Evolutionary conservation across 2,797 vertebrate species (phyloP), one percentile per base, ranked within the genome.

Genomic region (Eutrigla gurnardus): DNA sequence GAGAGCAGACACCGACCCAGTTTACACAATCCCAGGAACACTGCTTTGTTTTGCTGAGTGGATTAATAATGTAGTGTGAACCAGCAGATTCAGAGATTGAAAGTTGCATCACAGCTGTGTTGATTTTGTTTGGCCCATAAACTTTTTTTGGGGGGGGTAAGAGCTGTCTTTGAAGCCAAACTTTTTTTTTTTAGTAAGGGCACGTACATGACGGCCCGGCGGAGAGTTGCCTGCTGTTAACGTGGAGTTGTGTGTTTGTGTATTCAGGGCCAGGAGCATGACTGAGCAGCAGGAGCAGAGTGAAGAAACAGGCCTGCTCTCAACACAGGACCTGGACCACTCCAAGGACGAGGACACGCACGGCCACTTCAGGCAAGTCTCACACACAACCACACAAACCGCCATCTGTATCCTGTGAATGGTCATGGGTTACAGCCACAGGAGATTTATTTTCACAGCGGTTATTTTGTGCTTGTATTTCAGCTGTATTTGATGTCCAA

Each of bases 291-390:
- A 89, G 89, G 93, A 94, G 72, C 92, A 80, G 66, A 84, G 71
- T 25, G 92, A 94, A 78, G 92, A 93, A 62, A 85, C 89, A 14
- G 91, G 92, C 86, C 88, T 91, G 83, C 67, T 91, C 84, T 45
- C 91, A 2, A 73, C 91, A 52, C 92, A 92, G 75, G 91, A 92
- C 84, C 90, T 88, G 88, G 93, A 94, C 10, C 78, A 91, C 68
- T 76, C 88, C 83, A 94, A 94, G 81, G 92, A 93, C 25, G 92
- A 93, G 3, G 92, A 94, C 73, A 52, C 89, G 7, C 93, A 93
- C 12, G 90, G 92, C 25, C 92, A 93, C 78, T 93, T 92, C 92
- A 94, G 93, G 93, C 89, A 94, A 92, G 71, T 63, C 43, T 25
- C 47, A 0, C 68, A 37, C 81, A 68, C 80, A 70, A 59, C 67